Evolutionary conservation across 2,888 invertebrate species (phyloP).

Genomic region (Malacosoma neustria): DNA sequence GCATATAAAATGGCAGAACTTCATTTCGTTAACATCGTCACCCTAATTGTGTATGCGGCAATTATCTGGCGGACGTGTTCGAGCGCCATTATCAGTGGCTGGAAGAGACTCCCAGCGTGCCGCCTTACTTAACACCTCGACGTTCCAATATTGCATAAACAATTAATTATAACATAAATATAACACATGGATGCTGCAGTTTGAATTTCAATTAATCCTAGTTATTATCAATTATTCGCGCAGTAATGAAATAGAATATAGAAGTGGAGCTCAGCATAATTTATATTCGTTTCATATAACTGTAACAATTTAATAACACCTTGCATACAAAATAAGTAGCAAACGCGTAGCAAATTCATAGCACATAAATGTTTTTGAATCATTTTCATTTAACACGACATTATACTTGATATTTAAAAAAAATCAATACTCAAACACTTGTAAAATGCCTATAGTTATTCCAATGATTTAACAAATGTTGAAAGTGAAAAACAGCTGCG

Average conservation of each 20-base stretch:
- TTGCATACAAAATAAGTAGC: too few species aligned
- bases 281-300: neutral
- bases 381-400: too few species aligned
- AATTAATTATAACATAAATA: slow-evolving; percentile 8
- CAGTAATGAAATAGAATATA: neutral
- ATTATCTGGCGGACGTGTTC: slow-evolving; percentile 47
- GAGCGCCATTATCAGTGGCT: slow-evolving; percentile 35
- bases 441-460: too few species aligned
- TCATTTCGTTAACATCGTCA: slow-evolving; percentile 43
- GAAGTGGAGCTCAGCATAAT: neutral
- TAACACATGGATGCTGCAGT: neutral
- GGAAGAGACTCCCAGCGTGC: slow-evolving; percentile 34
- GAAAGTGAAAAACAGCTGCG: slow-evolving; percentile 16
- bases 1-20: slow-evolving; percentile 24
- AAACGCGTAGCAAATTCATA: slow-evolving; percentile 27
- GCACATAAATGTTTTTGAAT: too few species aligned
- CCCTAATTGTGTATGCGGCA: slow-evolving; percentile 49
- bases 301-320: too few species aligned
- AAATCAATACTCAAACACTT: too few species aligned
- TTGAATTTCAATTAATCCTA: neutral
- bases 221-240: neutral
- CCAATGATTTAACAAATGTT: neutral
- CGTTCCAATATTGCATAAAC: slow-evolving; percentile 7
- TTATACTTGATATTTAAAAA: too few species aligned
- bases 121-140: slow-evolving; percentile 23